Evolutionary conservation across 1,140 invertebrate genomes (phyloP).

Genomic region (Solenopsis fugax): DNA sequence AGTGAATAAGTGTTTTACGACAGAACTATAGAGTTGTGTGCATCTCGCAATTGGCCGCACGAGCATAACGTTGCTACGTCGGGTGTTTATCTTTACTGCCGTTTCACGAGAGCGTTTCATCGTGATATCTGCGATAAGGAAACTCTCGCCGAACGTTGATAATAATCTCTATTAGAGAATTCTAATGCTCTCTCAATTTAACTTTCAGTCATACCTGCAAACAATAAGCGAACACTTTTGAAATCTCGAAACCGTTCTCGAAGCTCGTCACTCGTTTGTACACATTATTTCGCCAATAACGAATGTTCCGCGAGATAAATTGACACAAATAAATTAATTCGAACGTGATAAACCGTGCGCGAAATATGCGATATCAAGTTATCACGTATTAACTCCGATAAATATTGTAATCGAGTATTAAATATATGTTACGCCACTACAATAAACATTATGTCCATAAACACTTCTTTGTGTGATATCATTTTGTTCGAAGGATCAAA

Average conservation of each 20-base stretch:
- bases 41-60: slow-evolving; percentile 57
- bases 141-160: slow-evolving; percentile 56
- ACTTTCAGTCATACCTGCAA: not conserved
- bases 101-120: slow-evolving; percentile 68
- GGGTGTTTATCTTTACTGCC: slow-evolving; percentile 76
- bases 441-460: slow-evolving; percentile 27
- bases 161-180: slow-evolving; percentile 66
- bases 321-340: slow-evolving; percentile 35
- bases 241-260: not conserved
- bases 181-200: slow-evolving; percentile 12
- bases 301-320: slow-evolving; percentile 9
- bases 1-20: slow-evolving; percentile 77
- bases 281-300: not conserved
- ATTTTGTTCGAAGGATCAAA: not conserved
- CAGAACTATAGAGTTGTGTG: slow-evolving; percentile 54
- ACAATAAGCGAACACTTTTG: slow-evolving; percentile 1
- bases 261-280: not conserved
- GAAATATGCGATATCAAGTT: not conserved
- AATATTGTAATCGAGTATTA: slow-evolving; percentile 15
- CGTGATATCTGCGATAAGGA: slow-evolving; percentile 56
- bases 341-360: not conserved
- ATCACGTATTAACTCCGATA: not conserved
- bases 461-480: not conserved
- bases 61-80: slow-evolving; percentile 58
- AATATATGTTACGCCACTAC: not conserved